Percentiles rank a stretch among this genome's conserved stretches.
phyloP scores from a whole-genome alignment of 2,888 invertebrate genomes.

The Macropis europaea region DNA sequence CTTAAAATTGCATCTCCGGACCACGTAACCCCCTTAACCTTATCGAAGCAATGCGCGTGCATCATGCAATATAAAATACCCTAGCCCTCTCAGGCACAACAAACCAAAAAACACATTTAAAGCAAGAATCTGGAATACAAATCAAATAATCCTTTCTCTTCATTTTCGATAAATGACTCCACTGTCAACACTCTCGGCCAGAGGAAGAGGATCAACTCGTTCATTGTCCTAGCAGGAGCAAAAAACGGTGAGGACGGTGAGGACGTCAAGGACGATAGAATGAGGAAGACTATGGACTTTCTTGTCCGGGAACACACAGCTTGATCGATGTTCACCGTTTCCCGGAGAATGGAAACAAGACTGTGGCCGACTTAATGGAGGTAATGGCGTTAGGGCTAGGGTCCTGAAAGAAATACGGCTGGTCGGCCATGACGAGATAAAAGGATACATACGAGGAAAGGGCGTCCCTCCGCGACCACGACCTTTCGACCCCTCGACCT shows the following conservation, averaged over 20 bases:
- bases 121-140: too few species aligned
- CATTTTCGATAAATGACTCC: too few species aligned
- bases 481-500: conserved; percentile 42
- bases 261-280: neutral
- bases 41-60: too few species aligned
- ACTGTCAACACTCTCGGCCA: too few species aligned
- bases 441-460: conserved; percentile 18
- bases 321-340: conserved; percentile 51
- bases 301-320: neutral
- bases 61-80: too few species aligned
- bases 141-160: too few species aligned
- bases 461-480: conserved; percentile 1
- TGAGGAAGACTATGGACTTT: conserved; percentile 3
- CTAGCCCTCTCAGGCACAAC: too few species aligned
- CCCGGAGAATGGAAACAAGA: conserved; percentile 36
- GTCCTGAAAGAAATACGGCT: conserved; percentile 47
- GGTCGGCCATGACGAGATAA: conserved; percentile 33
- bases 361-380: conserved; percentile 44
- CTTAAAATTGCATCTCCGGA: too few species aligned
- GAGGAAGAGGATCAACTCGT: neutral
- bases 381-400: conserved; percentile 44
- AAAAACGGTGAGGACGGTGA: too few species aligned
- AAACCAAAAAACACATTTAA: too few species aligned
- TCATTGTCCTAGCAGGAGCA: neutral
- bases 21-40: too few species aligned